A percentile compares a stretch with the other conserved stretches of the same genome.
These are phyloP conservation scores for Mustelus asterias DNA, from an alignment of 2,113 vertebrate genomes.

Conservation along the genomic window DNA sequence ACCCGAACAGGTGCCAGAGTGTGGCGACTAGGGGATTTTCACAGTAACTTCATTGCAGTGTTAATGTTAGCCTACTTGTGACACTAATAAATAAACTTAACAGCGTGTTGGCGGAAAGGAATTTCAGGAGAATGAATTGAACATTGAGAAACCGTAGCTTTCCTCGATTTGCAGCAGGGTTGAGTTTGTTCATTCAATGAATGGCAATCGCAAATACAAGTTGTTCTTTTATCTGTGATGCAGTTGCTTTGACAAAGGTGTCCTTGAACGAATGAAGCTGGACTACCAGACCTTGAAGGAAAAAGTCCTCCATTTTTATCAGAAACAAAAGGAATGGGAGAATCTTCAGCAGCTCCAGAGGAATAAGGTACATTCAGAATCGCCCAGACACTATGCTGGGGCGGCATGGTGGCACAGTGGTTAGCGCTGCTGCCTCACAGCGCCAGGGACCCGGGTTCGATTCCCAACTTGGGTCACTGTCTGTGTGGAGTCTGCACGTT, in stretches of 20 bases:
- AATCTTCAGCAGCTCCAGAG: constrained; percentile 47
- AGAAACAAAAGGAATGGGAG: constrained; percentile 51
- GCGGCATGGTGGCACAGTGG: too few relatives aligned
- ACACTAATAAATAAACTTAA: too few relatives aligned
- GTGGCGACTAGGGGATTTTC: too few relatives aligned
- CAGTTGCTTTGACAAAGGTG: constrained; percentile 53
- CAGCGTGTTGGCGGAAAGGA: neutral
- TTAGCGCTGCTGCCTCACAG: too few relatives aligned
- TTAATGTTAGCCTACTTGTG: too few relatives aligned
- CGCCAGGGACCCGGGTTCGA: too few relatives aligned
- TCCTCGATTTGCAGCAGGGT: neutral
- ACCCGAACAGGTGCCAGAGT: too few relatives aligned
- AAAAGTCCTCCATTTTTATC: constrained; percentile 55
- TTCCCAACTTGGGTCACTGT: too few relatives aligned
- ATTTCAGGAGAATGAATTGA: neutral
- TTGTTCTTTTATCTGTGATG: neutral
- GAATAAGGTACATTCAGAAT: constrained; percentile 48
- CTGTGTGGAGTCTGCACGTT: too few relatives aligned
- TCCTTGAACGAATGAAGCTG: constrained; percentile 57
- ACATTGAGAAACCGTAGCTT: neutral
- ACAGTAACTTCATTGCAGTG: too few relatives aligned
- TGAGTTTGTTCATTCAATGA: neutral
- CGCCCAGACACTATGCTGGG: neutral
- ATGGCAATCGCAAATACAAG: neutral
- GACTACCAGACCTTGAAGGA: constrained; percentile 62